A percentile compares a stretch with the other conserved stretches of the same genome.
These are phyloP conservation scores for Caenorhabditis briggsae DNA, from an alignment of 1,140 invertebrate genomes.

Conservation along the genomic window DNA sequence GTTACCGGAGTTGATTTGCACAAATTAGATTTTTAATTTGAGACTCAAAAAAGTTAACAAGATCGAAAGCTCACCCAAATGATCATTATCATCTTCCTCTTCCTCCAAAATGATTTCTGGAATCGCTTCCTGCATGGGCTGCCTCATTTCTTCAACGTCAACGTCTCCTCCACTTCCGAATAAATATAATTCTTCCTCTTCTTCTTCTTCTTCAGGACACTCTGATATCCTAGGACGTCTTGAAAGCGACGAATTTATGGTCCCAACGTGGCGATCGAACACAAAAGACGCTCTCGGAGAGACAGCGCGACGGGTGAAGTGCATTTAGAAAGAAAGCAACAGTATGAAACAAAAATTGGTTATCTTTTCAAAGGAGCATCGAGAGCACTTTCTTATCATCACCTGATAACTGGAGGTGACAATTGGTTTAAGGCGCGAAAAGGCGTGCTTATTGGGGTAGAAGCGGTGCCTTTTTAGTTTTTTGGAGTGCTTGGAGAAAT, in stretches of 20 bases:
- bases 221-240: slow-evolving; percentile 26
- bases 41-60: not conserved
- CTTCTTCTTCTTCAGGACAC: slow-evolving; percentile 35
- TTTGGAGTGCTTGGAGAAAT: not conserved
- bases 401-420: not conserved
- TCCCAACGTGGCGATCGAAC: slow-evolving; percentile 13
- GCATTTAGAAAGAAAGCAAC: not conserved
- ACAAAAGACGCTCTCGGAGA: slow-evolving; percentile 28
- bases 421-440: slow-evolving; percentile 34
- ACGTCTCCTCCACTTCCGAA: not conserved
- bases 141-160: slow-evolving; percentile 7
- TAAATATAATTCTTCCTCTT: not conserved
- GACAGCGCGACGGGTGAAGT: slow-evolving; percentile 45
- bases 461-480: slow-evolving; percentile 20
- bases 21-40: not conserved
- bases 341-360: too few species aligned
- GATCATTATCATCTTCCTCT: slow-evolving; percentile 21
- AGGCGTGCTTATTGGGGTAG: not conserved
- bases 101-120: slow-evolving; percentile 32
- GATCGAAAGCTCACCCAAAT: not conserved
- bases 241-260: not conserved
- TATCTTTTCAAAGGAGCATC: not conserved
- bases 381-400: not conserved
- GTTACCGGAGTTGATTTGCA: too few species aligned
- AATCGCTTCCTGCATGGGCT: not conserved